Evolutionary conservation across 92 coral and sea anemone genomes (phyloP).

Genomic region (Isaurus tuberculatus): DNA sequence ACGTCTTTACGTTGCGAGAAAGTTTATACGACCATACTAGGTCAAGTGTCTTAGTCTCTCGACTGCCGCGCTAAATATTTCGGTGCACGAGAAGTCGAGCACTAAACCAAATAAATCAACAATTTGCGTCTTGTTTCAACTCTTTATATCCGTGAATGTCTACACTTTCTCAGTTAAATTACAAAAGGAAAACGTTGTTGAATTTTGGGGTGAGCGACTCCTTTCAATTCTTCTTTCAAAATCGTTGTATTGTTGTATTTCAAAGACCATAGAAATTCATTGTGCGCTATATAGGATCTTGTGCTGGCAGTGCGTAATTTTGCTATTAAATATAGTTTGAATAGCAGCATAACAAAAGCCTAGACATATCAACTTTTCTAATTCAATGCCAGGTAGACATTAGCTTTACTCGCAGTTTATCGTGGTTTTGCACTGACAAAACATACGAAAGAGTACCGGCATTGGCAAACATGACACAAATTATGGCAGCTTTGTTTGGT

Average conservation of each 20-base stretch:
- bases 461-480: not conserved
- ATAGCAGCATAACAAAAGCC: constrained; percentile 75
- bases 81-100: not conserved
- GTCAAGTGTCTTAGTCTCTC: not conserved
- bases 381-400: constrained; percentile 80
- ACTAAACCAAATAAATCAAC: not conserved
- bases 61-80: not conserved
- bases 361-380: constrained; percentile 84
- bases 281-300: constrained; percentile 79
- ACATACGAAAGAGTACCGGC: constrained; percentile 9
- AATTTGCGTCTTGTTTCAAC: constrained; percentile 23
- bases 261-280: constrained; percentile 76
- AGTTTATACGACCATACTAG: not conserved
- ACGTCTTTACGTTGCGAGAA: not conserved
- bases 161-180: constrained; percentile 41
- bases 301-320: constrained; percentile 79
- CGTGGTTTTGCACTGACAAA: constrained; percentile 51
- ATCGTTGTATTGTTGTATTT: constrained; percentile 76
- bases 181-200: constrained; percentile 76
- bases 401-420: constrained; percentile 60
- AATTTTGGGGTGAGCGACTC: constrained; percentile 79
- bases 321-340: constrained; percentile 73
- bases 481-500: constrained; percentile 16
- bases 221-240: constrained; percentile 84
- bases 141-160: constrained; percentile 45